phyloP scores from a whole-genome alignment of 2,888 invertebrate species.

The Elgonia sp. region DNA sequence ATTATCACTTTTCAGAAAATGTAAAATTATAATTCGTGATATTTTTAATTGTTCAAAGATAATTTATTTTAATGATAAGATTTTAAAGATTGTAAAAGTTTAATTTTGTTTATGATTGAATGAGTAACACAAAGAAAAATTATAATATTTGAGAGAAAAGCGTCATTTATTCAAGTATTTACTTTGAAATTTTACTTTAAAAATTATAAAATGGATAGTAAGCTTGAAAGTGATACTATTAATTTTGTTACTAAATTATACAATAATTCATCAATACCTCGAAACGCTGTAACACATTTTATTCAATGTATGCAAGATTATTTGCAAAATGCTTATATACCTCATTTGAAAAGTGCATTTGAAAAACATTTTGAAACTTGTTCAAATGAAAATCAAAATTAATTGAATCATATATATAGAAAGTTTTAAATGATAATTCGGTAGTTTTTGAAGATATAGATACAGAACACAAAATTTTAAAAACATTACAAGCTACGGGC shows the following conservation, averaged over 20 bases:
- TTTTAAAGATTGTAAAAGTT: too few species aligned
- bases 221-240: neutral
- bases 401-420: conserved; percentile 9
- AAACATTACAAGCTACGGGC: conserved; percentile 3
- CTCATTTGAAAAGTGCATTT: neutral
- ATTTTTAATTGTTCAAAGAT: too few species aligned
- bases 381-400: neutral
- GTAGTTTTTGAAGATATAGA: conserved; percentile 5
- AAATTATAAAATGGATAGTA: neutral
- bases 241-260: conserved; percentile 4
- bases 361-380: neutral
- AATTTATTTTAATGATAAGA: too few species aligned
- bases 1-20: too few species aligned
- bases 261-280: conserved; percentile 18
- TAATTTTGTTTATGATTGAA: too few species aligned
- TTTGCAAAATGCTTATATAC: conserved; percentile 1
- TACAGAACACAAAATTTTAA: conserved; percentile 11
- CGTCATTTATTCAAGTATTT: too few species aligned
- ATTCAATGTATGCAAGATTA: neutral
- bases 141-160: neutral
- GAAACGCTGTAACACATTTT: neutral
- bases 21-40: too few species aligned
- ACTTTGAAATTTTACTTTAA: neutral
- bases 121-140: too few species aligned
- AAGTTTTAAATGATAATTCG: conserved; percentile 3